Evolutionary conservation across 2,797 vertebrate species (phyloP).

Genomic region (Pangasius larnaudii): DNA sequence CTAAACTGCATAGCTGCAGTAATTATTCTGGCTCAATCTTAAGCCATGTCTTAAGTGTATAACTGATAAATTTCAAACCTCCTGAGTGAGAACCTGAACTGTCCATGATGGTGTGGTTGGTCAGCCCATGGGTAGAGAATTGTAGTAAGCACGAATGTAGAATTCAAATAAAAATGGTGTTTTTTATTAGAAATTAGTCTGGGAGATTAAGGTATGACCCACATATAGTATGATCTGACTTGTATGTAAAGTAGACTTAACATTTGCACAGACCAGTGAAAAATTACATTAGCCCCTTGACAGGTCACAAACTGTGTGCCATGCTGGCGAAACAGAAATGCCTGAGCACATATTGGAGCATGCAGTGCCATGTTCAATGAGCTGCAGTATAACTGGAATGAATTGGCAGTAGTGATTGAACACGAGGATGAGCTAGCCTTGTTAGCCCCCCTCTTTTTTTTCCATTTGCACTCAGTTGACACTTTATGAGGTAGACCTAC

Average conservation of each 20-base stretch:
- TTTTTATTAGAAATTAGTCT: background rate
- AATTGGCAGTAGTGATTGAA: background rate
- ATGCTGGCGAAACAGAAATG: background rate
- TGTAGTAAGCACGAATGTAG: background rate
- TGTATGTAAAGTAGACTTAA: background rate
- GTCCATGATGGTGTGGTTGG: background rate
- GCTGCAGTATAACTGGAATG: constrained; percentile 8
- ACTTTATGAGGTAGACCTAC: background rate
- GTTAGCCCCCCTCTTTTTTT: background rate
- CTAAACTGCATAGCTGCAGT: background rate
- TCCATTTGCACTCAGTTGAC: background rate
- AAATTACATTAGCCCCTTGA: background rate
- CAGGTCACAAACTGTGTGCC: background rate
- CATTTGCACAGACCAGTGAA: background rate
- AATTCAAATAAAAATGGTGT: background rate
- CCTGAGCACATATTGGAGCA: background rate
- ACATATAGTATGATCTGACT: background rate
- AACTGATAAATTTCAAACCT: background rate
- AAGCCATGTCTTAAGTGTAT: background rate
- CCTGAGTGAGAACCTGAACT: background rate
- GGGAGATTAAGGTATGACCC: background rate
- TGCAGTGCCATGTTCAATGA: constrained; percentile 10
- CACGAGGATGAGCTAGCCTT: constrained; percentile 13
- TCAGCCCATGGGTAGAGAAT: background rate
- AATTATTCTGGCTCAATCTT: background rate